phyloP scores from a whole-genome alignment of 2,797 vertebrate species.

The Liasis olivaceus region DNA sequence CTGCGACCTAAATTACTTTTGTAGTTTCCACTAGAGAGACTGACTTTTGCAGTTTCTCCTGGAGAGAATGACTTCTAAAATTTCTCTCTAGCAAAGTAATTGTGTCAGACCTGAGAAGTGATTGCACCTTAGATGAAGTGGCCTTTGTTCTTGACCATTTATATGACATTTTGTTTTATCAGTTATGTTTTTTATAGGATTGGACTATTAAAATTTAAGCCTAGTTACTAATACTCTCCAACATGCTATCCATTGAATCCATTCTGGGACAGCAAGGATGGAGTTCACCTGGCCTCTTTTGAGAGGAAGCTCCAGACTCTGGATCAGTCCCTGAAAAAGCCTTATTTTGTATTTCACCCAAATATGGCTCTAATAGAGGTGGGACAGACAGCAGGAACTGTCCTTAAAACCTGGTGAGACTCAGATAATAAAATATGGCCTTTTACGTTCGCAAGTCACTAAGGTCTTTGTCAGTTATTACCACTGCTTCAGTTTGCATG shows the following conservation, averaged over 20 bases:
- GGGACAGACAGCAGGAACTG: neutral
- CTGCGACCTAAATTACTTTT: slow-evolving; percentile 40
- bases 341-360: neutral
- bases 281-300: neutral
- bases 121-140: neutral
- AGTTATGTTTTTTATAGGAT: neutral
- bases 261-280: neutral
- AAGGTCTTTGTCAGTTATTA: neutral
- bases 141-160: neutral
- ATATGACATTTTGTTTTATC: neutral
- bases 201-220: neutral
- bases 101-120: slow-evolving; percentile 2
- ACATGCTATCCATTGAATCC: neutral
- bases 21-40: slow-evolving; percentile 40
- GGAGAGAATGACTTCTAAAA: slow-evolving; percentile 40
- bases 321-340: neutral
- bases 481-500: neutral
- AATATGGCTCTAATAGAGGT: neutral
- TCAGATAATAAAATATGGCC: neutral
- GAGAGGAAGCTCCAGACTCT: neutral
- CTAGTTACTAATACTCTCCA: neutral
- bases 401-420: neutral
- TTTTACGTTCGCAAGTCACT: neutral
- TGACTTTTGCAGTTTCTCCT: slow-evolving; percentile 33
- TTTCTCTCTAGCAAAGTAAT: slow-evolving; percentile 10